Base-by-base conservation (phyloP, 1,140 invertebrate species). In the Drosophila parvula region DNA sequence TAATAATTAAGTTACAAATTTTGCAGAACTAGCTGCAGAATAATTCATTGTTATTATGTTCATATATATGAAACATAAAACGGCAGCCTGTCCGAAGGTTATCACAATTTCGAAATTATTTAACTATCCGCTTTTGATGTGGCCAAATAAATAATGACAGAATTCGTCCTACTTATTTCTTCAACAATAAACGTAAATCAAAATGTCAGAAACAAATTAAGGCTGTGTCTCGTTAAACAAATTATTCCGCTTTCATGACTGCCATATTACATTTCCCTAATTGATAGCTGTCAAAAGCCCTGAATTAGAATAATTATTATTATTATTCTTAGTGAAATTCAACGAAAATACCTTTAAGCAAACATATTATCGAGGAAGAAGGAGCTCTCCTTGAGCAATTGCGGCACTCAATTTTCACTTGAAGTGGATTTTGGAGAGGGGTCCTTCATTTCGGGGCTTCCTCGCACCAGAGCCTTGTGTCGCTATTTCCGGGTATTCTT, bases 321-420 rank as follows among this genome's bases (percentile, higher is more conserved):
- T 22, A 22, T 22, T 22, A 22, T 22, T 22, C 8, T 28, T 12
- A 22, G 28, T 7, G 22, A 16, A 51, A 32, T 32, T 74, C 40
- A 16, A 11, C 14, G 18, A 7, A 47, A 61, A 73, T 53, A 36
- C n/a, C 45, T 38, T 8, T n/a, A 5, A 28, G 47, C 44, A 40
- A 32, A 51, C 28, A 40, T 73, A 74, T 74, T 61, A 40, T 22
- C 9, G 5, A 38, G 36, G 18, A 38, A 27, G 1, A 38, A 10
- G 34, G 22, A 38, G 11, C 14, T 10, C 12, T 38, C 12, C 47
- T 28, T 45, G 27, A 53, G 28, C 47, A 71, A 73, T 73, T 74
- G 61, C 40, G 38, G 40, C 34, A 40, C 53, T 73, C 56, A 53
- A 73, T 45, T 74, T 58, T 73, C 47, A 74, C 47, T 47, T 32